phyloP scores from a whole-genome alignment of 2,888 invertebrate species.

The Subacronicta megacephala region DNA sequence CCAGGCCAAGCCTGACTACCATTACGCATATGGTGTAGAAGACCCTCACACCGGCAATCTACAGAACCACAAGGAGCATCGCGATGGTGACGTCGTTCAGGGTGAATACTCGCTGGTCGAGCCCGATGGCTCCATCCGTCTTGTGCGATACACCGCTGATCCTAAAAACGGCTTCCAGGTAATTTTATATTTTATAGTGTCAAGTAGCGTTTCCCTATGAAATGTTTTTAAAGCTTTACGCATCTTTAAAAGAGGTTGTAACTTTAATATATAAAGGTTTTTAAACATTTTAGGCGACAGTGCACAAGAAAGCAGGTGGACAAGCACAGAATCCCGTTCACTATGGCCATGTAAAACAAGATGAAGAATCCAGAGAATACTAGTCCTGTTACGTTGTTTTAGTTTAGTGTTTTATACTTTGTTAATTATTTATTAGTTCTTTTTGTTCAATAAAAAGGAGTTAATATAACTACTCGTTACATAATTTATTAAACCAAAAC shows the following conservation, averaged over 20 bases:
- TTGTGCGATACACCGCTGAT: conserved; percentile 93
- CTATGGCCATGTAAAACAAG: conserved; percentile 73
- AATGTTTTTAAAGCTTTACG: background rate
- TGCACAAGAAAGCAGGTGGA: conserved; percentile 79
- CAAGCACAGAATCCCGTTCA: conserved; percentile 76
- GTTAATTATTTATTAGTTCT: conserved; percentile 73
- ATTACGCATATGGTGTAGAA: conserved; percentile 93
- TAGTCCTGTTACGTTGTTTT: conserved; percentile 66
- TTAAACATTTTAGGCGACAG: conserved; percentile 76
- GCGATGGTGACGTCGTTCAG: conserved; percentile 92
- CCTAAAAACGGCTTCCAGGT: conserved; percentile 93
- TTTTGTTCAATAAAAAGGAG: conserved; percentile 53
- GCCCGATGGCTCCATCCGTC: conserved; percentile 92
- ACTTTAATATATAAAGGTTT: background rate
- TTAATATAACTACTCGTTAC: conserved; percentile 21
- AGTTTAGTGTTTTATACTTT: conserved; percentile 45
- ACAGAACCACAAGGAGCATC: conserved; percentile 92
- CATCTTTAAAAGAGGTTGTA: too few species aligned
- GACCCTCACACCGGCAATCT: conserved; percentile 93
- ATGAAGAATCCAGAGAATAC: conserved; percentile 81
- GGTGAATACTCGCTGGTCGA: conserved; percentile 94
- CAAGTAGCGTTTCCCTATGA: background rate
- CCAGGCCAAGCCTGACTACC: conserved; percentile 93
- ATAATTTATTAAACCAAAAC: conserved; percentile 28
- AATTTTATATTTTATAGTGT: conserved; percentile 19